Evolutionary conservation across 2,888 invertebrate species (phyloP).

Genomic region (Epinotia nisella): DNA sequence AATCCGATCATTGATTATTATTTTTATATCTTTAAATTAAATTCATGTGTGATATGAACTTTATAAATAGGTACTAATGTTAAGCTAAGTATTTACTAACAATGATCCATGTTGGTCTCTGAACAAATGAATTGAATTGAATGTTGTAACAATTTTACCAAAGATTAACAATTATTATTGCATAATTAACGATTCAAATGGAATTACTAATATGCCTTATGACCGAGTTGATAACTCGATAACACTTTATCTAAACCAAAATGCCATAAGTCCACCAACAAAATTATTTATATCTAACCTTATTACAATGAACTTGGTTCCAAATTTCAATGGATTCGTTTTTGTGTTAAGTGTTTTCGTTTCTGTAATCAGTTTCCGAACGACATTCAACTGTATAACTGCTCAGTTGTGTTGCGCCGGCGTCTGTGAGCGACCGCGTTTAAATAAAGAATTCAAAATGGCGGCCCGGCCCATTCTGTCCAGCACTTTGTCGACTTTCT

Average conservation of each 20-base stretch:
- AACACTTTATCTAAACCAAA: slow-evolving; percentile 22
- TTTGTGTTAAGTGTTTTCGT: neutral
- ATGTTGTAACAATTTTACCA: too few relatives aligned
- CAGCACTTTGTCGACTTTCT: slow-evolving; percentile 62
- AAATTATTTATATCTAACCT: neutral
- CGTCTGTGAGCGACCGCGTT: slow-evolving; percentile 67
- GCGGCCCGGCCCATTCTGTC: slow-evolving; percentile 68
- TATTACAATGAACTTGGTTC: neutral
- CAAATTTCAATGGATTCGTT: neutral
- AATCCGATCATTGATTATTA: too few relatives aligned
- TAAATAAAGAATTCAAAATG: slow-evolving; percentile 72
- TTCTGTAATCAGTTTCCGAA: slow-evolving; percentile 12
- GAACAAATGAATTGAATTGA: too few relatives aligned
- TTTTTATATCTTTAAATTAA: too few relatives aligned
- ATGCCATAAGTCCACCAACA: neutral
- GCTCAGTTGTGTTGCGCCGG: slow-evolving; percentile 70
- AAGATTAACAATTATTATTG: too few relatives aligned
- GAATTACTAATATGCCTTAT: neutral
- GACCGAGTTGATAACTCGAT: slow-evolving; percentile 29
- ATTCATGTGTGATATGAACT: too few relatives aligned
- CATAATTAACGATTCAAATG: slow-evolving; percentile 17
- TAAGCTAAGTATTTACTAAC: too few relatives aligned
- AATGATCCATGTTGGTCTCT: too few relatives aligned
- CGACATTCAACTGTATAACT: slow-evolving; percentile 29
- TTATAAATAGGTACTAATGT: too few relatives aligned